Percentiles rank a stretch among this genome's conserved stretches.
Conservation (phyloP, 2,113 vertebrate species). For the Entomyzon cyanotis region DNA sequence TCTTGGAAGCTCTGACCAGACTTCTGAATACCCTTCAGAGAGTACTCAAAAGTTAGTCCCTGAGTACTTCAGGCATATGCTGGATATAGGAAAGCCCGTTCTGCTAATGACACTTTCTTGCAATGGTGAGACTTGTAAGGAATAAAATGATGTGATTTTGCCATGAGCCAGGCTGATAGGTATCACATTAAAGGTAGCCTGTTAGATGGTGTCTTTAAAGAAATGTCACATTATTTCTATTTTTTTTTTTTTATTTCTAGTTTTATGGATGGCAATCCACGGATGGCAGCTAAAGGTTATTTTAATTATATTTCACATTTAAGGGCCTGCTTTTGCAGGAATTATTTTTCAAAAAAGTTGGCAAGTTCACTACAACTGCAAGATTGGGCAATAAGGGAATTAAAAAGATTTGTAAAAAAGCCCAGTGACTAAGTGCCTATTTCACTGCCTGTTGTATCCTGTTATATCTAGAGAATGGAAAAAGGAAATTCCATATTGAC, state of each 20-base stretch:
- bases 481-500: conserved; percentile 67
- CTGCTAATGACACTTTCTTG: not conserved
- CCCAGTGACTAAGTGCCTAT: conserved; percentile 43
- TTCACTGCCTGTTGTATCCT: conserved; percentile 65
- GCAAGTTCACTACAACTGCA: conserved; percentile 2
- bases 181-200: not conserved
- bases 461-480: conserved; percentile 62
- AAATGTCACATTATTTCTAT: not conserved
- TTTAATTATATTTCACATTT: conserved; percentile 12
- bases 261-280: not conserved
- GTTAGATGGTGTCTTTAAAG: not conserved
- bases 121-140: not conserved
- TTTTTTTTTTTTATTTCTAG: not conserved
- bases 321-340: conserved; percentile 25
- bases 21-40: not conserved
- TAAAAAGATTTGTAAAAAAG: conserved; percentile 41
- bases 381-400: conserved; percentile 58
- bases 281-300: not conserved
- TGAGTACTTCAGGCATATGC: not conserved
- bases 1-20: not conserved
- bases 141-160: not conserved
- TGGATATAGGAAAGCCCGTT: not conserved
- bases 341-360: conserved; percentile 24
- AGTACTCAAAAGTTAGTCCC: not conserved
- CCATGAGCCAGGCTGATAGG: not conserved